A percentile compares a stretch with the other conserved stretches of the same genome.
Evolutionary conservation across 2,113 vertebrate species (phyloP).

Genomic region (Todiramphus chloris): DNA sequence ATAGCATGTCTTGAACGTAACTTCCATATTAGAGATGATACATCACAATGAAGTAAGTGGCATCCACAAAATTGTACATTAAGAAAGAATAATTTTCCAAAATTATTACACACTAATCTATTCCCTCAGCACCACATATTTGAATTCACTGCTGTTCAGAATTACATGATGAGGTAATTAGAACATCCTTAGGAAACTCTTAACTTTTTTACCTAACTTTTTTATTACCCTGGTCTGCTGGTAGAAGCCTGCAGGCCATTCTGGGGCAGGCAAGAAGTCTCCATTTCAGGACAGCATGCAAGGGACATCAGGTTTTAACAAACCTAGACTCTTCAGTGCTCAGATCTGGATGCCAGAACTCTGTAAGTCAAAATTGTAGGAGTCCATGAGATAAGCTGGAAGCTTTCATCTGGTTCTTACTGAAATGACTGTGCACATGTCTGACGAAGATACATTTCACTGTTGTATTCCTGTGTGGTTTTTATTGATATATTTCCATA

Average conservation of each 20-base stretch:
- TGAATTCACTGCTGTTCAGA: background rate
- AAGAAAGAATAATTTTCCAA: background rate
- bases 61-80: background rate
- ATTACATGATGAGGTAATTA: background rate
- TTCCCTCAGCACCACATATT: background rate
- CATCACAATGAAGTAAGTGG: background rate
- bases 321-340: background rate
- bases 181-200: background rate
- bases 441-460: background rate
- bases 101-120: background rate
- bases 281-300: rapidly evolving
- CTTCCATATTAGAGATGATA: background rate
- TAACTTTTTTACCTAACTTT: background rate
- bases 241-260: background rate
- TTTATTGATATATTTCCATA: background rate
- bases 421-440: background rate
- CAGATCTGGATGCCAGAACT: background rate
- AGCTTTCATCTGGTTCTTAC: background rate
- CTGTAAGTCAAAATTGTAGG: background rate
- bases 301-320: background rate
- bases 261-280: background rate
- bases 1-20: background rate
- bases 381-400: background rate
- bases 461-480: background rate
- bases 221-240: background rate